phyloP scores from a whole-genome alignment of 2,797 vertebrate species.

The Rallus crepitans region DNA sequence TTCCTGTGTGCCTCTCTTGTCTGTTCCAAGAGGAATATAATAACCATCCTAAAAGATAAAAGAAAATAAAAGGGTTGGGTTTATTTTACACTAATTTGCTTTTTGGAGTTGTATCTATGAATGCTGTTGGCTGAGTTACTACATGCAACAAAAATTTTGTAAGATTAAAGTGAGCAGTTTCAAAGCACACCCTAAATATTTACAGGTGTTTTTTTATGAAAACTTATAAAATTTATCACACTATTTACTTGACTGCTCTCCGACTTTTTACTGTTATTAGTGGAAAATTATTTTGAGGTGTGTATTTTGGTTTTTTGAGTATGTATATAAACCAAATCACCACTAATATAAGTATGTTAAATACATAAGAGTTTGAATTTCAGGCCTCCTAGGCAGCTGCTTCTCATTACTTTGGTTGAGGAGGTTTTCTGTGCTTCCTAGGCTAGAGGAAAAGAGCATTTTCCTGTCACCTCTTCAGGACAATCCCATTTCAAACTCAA shows the following conservation, averaged over 20 bases:
- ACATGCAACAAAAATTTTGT: neutral
- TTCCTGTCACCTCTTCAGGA: neutral
- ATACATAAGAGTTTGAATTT: neutral
- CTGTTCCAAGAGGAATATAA: neutral
- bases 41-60: neutral
- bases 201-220: neutral
- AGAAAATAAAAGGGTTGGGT: neutral
- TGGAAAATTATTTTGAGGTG: neutral
- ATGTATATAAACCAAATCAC: neutral
- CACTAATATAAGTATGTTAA: neutral
- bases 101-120: neutral
- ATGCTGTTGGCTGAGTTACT: neutral
- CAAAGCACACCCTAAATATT: neutral
- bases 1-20: neutral
- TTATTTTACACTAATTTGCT: neutral
- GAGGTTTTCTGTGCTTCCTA: neutral
- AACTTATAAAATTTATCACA: neutral
- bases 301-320: neutral
- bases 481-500: neutral
- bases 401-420: neutral
- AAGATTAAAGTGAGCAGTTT: neutral
- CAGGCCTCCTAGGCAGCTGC: neutral
- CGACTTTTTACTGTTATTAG: neutral
- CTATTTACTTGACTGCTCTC: neutral
- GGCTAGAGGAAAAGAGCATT: neutral